phyloP scores from a whole-genome alignment of 1,140 invertebrate species.

The Bombus difficillimus region DNA sequence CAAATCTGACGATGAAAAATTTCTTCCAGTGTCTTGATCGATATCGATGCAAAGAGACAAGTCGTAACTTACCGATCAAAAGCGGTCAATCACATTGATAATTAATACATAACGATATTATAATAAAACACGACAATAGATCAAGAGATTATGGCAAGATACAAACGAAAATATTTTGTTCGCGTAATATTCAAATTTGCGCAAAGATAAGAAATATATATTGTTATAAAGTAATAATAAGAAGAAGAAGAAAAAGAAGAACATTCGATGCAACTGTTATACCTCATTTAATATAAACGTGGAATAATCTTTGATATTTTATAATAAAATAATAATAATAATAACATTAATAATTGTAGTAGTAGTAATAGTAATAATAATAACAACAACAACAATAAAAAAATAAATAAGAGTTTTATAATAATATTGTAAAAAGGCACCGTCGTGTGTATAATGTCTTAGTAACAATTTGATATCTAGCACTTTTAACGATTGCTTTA shows the following conservation, averaged over 20 bases:
- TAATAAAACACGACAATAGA: not conserved
- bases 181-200: not conserved
- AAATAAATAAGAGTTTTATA: not conserved
- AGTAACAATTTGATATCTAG: too few relatives aligned
- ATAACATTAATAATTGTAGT: too few relatives aligned
- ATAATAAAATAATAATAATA: too few relatives aligned
- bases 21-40: not conserved
- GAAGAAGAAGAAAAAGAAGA: too few relatives aligned
- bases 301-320: not conserved
- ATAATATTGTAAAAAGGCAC: too few relatives aligned
- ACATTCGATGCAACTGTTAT: too few relatives aligned
- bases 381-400: not conserved
- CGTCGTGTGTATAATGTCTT: accelerated
- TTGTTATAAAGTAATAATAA: not conserved
- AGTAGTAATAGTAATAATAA: not conserved
- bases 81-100: not conserved
- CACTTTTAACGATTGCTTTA: too few relatives aligned
- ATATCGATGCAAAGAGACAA: not conserved
- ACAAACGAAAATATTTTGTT: not conserved
- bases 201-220: not conserved
- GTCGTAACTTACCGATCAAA: not conserved
- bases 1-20: not conserved
- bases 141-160: not conserved
- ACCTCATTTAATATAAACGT: not conserved
- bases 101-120: too few relatives aligned